These are phyloP conservation scores for Azemiops feae DNA, from an alignment of 2,113 vertebrate genomes.

Conservation along the genomic window DNA sequence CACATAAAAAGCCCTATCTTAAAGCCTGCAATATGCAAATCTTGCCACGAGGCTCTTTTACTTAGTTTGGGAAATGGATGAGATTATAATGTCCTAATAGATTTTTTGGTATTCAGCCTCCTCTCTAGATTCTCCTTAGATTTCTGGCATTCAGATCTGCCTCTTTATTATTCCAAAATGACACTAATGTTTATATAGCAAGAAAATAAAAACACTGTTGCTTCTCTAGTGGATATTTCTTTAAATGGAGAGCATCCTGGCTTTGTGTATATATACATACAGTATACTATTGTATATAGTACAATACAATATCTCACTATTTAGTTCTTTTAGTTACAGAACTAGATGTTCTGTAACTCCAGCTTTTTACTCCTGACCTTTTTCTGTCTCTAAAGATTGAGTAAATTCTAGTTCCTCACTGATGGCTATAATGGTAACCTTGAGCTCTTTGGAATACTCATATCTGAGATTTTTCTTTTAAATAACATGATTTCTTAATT, in stretches of 20 bases:
- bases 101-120: not conserved
- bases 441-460: constrained; percentile 16
- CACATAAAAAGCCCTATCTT: not conserved
- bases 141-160: not conserved
- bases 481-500: constrained; percentile 19
- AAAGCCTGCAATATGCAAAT: not conserved
- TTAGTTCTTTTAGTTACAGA: not conserved
- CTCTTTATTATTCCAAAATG: not conserved
- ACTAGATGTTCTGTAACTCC: not conserved
- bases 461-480: constrained; percentile 41
- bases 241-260: constrained; percentile 24
- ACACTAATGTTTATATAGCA: not conserved
- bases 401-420: constrained; percentile 17
- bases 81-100: not conserved
- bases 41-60: not conserved
- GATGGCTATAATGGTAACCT: constrained; percentile 17
- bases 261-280: not conserved
- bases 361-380: constrained; percentile 38
- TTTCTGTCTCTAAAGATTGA: constrained; percentile 13
- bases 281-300: too few relatives aligned
- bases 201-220: not conserved
- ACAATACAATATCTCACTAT: too few relatives aligned
- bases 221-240: not conserved
- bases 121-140: not conserved
- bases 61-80: not conserved